These are phyloP conservation scores for Patella caerulea DNA, from an alignment of 2,888 invertebrate species.

Conservation along the genomic window DNA sequence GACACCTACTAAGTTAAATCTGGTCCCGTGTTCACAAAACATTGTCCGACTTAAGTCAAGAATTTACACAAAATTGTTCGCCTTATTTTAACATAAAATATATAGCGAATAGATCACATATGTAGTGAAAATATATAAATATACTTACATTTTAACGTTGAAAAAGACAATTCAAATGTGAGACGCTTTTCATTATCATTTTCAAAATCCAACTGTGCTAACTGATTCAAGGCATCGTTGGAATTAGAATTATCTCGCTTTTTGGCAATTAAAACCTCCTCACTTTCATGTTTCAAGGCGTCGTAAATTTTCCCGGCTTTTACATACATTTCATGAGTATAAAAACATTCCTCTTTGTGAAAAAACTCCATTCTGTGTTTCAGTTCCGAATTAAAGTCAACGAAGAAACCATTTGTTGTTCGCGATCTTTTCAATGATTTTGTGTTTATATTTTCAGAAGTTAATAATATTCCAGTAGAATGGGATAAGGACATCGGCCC, in stretches of 20 bases:
- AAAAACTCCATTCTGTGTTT: constrained; percentile 44
- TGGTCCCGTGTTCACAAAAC: no score
- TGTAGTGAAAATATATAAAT: not conserved
- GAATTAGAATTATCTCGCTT: constrained; percentile 42
- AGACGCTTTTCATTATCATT: constrained; percentile 60
- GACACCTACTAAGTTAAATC: no score
- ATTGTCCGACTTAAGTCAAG: not conserved
- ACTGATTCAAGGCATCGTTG: constrained; percentile 28
- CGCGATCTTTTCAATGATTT: not conserved
- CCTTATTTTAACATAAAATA: not conserved
- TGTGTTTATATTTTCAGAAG: not conserved
- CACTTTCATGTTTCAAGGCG: constrained; percentile 50
- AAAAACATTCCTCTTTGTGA: constrained; percentile 57
- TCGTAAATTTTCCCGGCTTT: constrained; percentile 59
- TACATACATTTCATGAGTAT: constrained; percentile 57
- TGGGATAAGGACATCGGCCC: no score
- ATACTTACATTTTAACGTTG: constrained; percentile 68
- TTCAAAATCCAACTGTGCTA: constrained; percentile 51
- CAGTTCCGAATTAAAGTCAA: not conserved
- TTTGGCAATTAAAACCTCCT: constrained; percentile 28
- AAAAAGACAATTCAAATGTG: constrained; percentile 64
- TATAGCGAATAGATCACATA: not conserved
- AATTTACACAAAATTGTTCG: no score
- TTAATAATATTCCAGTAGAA: not conserved
- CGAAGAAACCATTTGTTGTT: not conserved